These are phyloP conservation scores for Incurvaria masculella DNA, from an alignment of 2,888 invertebrate genomes.

Conservation along the genomic window DNA sequence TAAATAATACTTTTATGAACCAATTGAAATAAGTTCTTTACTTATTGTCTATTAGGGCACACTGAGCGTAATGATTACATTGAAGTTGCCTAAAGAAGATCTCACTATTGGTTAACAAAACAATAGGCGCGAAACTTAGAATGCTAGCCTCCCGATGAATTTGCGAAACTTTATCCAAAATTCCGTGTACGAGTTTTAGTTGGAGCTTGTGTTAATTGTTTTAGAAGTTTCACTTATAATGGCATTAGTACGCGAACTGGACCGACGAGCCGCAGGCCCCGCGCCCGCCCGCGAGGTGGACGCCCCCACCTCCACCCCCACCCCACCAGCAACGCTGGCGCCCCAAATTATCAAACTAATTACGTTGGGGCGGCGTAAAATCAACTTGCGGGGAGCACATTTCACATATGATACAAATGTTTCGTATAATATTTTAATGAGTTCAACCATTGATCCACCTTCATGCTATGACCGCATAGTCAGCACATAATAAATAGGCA, in stretches of 20 bases:
- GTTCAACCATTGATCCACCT: too few relatives aligned
- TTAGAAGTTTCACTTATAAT: neutral
- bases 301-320: neutral
- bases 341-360: neutral
- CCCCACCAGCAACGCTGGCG: neutral
- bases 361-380: neutral
- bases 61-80: too few relatives aligned
- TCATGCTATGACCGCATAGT: too few relatives aligned
- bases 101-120: too few relatives aligned
- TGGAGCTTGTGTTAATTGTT: neutral
- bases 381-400: neutral
- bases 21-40: too few relatives aligned
- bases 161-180: neutral
- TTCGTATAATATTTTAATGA: too few relatives aligned
- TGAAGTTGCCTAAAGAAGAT: too few relatives aligned
- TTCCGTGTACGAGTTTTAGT: neutral
- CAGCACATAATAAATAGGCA: too few relatives aligned
- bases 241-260: neutral
- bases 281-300: neutral
- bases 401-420: neutral
- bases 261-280: neutral
- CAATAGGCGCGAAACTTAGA: too few relatives aligned
- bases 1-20: too few relatives aligned
- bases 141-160: too few relatives aligned
- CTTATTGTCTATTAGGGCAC: too few relatives aligned